Base-by-base conservation (phyloP, 2,888 invertebrate species). In the Phaonia tiefii region DNA sequence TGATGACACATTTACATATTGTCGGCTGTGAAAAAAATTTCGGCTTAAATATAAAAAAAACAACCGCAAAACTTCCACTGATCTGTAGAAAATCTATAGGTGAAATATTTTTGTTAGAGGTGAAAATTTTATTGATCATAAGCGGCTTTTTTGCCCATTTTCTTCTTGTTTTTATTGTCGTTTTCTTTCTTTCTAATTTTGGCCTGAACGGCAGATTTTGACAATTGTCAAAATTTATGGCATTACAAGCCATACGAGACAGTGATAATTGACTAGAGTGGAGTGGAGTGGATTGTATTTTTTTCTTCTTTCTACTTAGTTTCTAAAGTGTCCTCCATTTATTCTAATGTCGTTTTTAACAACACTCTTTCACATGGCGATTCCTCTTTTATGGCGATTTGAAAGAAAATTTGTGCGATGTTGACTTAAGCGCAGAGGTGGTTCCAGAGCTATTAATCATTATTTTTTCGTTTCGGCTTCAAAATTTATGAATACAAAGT, bases 231-330 rank as follows among this genome's bases (percentile, higher is more conserved):
- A 86, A 85, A 86, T 86, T 85, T 87, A 85, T 86, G 83, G 84
- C 86, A 85, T 76, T 85, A 84, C 86, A 85, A 82, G 84, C 84
- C 42, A 84, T 84, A 75, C 84, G 86, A 85, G 87, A 85, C 87
- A 84, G 83, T 84, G 83, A 84, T 87, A 87, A 87, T 87, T 87
- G 86, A 70, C 54, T 73, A 31, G 31, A 31, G n/a, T 31, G 8
- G 31, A 31, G 39, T 26, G 11, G 42, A 39, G 31, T 17, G 49
- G 20, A 10, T 39, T 65, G 13, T 44, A 42, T n/a, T 51, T 70
- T 54, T 60, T 70, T 58, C 11, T 31, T 31, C 31, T 15, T 7
- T 20, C 15, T 63, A 17, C 56, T 26, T 54, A 67, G 49, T 70
- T 65, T 71, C 44, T 22, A n/a, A n/a, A n/a, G 20, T 54, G 39